A percentile compares a stretch with the other conserved stretches of the same genome.
phyloP scores from a whole-genome alignment of 2,797 vertebrate genomes.

The Rhinogobio ventralis region DNA sequence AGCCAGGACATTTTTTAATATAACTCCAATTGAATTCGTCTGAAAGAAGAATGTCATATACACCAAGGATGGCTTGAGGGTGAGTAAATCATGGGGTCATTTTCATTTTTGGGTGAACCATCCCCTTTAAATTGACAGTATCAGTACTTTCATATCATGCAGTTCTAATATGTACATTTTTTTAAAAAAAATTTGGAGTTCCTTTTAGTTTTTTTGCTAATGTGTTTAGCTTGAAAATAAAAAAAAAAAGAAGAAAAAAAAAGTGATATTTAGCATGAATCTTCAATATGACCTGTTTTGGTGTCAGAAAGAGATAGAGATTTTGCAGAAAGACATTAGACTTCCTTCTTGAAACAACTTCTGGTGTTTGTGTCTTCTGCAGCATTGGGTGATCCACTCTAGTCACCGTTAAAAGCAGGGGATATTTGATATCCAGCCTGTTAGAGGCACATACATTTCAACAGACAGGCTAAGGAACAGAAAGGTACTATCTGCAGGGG shows the following conservation, averaged over 20 bases:
- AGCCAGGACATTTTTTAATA: too few relatives aligned
- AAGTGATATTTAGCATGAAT: neutral
- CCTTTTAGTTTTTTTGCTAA: neutral
- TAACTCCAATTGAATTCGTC: too few relatives aligned
- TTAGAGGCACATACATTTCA: constrained; percentile 1
- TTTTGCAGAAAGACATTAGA: neutral
- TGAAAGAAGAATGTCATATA: too few relatives aligned
- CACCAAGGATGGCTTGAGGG: too few relatives aligned
- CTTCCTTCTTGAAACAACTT: constrained; percentile 6
- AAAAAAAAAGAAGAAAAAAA: too few relatives aligned
- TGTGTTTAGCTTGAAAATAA: neutral
- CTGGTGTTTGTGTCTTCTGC: neutral
- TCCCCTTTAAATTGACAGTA: neutral
- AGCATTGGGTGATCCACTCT: constrained; percentile 16
- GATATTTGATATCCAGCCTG: constrained; percentile 10
- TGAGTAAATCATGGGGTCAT: too few relatives aligned
- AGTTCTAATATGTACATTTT: neutral
- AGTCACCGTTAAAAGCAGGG: constrained; percentile 29
- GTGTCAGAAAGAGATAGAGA: neutral
- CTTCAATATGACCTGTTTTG: neutral
- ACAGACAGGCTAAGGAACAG: neutral
- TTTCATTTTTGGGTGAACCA: too few relatives aligned
- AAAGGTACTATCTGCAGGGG: constrained; percentile 13
- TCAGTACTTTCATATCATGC: neutral
- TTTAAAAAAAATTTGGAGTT: neutral